phyloP scores from a whole-genome alignment of 2,113 vertebrate species.

The Butorides virescens region DNA sequence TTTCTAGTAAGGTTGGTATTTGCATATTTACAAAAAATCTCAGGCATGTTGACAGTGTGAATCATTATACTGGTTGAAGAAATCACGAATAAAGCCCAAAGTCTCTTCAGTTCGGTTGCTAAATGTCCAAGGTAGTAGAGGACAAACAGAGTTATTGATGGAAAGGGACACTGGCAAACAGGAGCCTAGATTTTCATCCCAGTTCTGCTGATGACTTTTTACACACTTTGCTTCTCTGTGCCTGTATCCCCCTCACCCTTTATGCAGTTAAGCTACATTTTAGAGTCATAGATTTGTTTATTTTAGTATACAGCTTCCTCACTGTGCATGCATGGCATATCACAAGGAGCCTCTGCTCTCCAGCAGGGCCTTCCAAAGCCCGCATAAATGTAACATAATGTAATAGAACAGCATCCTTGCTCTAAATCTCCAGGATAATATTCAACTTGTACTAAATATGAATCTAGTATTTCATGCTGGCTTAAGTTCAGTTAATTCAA shows the following conservation, averaged over 20 bases:
- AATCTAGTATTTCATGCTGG: background rate
- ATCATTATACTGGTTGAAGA: background rate
- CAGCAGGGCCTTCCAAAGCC: background rate
- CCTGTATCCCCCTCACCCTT: background rate
- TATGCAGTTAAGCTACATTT: background rate
- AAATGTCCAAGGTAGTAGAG: background rate
- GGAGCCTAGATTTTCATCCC: background rate
- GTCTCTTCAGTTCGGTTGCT: background rate
- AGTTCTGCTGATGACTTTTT: background rate
- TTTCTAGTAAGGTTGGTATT: background rate
- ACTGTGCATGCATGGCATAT: background rate
- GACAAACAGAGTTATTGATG: background rate
- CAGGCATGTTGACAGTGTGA: background rate
- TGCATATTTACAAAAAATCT: background rate
- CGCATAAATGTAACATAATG: background rate
- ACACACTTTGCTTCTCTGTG: background rate
- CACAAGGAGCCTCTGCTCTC: background rate
- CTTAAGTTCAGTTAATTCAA: background rate
- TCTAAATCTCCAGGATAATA: background rate
- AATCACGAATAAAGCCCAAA: background rate
- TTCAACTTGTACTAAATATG: background rate
- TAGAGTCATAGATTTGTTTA: background rate
- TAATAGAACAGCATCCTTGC: background rate
- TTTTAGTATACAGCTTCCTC: background rate
- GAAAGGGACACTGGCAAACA: background rate